Conservation (phyloP, 2,797 vertebrate species). For the Limosa lapponica region DNA sequence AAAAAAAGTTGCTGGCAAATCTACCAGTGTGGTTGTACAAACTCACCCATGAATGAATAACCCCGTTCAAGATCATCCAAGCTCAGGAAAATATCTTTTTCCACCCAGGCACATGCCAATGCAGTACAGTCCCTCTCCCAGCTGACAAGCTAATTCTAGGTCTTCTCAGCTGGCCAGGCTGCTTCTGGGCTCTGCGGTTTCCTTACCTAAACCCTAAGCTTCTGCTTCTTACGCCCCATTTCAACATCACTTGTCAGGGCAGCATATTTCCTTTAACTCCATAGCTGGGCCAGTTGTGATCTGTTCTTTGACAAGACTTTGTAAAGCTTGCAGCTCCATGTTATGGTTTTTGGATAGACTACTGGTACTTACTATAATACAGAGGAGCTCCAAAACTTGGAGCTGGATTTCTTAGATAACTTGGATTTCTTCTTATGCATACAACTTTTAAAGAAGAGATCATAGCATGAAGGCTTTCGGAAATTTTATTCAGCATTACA, state of each 20-base stretch:
- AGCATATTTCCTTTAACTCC: neutral
- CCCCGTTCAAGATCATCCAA: neutral
- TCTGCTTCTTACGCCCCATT: neutral
- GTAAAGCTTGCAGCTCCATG: accelerated
- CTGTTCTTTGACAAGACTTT: neutral
- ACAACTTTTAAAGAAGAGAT: neutral
- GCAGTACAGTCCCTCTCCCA: neutral
- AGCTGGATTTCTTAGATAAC: neutral
- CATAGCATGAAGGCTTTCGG: neutral
- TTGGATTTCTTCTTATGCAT: neutral
- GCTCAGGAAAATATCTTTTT: slow-evolving; percentile 13
- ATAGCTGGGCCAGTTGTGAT: neutral
- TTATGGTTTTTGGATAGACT: neutral
- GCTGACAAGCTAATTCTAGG: neutral
- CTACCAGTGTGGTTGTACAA: accelerated
- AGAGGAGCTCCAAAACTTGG: neutral
- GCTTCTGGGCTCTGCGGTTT: neutral
- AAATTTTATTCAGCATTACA: neutral
- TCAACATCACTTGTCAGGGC: neutral
- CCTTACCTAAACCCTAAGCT: neutral
- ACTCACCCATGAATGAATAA: slow-evolving; percentile 25
- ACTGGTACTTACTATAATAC: neutral
- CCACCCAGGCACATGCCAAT: neutral
- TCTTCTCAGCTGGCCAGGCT: neutral
- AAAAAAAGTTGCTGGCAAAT: neutral